Percentiles rank a stretch among this genome's conserved stretches.
Conservation (phyloP, 2,113 vertebrate species). For the Phyllostomus discolor region DNA sequence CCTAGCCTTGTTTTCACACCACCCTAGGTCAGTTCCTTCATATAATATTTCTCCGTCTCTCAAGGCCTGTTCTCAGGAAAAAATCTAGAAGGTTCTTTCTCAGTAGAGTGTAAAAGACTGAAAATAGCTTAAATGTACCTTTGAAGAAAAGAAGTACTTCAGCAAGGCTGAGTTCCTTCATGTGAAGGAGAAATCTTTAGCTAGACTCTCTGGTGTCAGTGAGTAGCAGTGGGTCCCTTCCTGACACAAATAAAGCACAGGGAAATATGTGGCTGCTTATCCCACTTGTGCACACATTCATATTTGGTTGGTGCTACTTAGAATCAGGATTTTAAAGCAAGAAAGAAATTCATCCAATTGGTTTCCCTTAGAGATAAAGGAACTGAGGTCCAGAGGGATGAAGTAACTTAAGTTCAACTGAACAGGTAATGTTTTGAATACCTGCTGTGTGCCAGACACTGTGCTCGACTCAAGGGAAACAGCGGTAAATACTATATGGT, state of each 20-base stretch:
- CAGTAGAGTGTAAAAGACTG: neutral
- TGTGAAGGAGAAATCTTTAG: neutral
- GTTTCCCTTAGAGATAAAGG: neutral
- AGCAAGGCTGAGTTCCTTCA: neutral
- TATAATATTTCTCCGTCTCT: neutral
- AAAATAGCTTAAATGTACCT: neutral
- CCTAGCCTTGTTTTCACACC: neutral
- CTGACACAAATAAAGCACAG: no score
- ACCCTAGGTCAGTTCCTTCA: neutral
- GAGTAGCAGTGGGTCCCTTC: no score
- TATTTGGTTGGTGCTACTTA: neutral
- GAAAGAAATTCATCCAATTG: neutral
- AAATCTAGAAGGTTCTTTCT: neutral
- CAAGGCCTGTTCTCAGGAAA: neutral
- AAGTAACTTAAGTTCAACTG: neutral
- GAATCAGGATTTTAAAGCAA: neutral
- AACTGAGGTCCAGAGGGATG: neutral
- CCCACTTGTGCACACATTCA: neutral
- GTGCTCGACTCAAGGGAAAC: neutral
- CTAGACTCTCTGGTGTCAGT: neutral
- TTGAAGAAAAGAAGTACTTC: neutral
- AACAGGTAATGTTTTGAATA: neutral
- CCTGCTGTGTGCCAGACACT: neutral
- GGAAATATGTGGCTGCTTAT: no score
- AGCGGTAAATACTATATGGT: fast-evolving